Base-by-base conservation (phyloP, 2,113 vertebrate species). In the Brienomyrus longianalis region DNA sequence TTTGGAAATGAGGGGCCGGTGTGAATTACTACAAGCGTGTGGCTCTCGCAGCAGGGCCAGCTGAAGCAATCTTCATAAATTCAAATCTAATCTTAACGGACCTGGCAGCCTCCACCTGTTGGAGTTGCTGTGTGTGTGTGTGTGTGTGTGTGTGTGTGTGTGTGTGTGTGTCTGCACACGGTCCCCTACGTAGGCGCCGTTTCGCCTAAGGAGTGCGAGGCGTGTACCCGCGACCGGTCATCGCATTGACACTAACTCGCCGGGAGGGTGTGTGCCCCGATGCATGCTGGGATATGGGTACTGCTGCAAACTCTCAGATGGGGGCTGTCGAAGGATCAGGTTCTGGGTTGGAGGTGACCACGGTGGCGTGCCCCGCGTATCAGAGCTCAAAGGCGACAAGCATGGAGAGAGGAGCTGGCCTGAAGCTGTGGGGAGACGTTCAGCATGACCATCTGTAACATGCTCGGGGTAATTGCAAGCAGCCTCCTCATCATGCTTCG, bases 11-110 rank as follows among this genome's bases (percentile, higher is more conserved):
- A 97, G 96, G 96, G 94, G 94, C 95, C 96, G 95, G 96, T 92
- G 95, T 97, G 98, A 98, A 97, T 97, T 97, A 97, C 97, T 96
- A 95, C 90, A 59, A 95, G 92, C 93, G 96, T 96, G 92, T 92
- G 96, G 97, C 96, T 97, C 97, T 95, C 95, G 93, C 92, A 94
- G 83, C 90, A 92, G 95, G 93, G 94, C 93, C 96, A 97, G 97
- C 97, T 97, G 95, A 97, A 96, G 96, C 97, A 97, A 98, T 98
- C 97, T 97, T 97, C 98, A 99, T 98, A 98, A 98, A 99, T 99
- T 96, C 97, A 97, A 97, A 97, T 97, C 97, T 98, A 97, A 98
- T 98, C 97, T 97, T 95, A 97, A 96, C 94, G 92, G 96, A 96
- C 96, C 96, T 94, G 95, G 96, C 96, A 94, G 93, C 95, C 93